These are phyloP conservation scores for Zosterops borbonicus DNA, from an alignment of 2,113 vertebrate genomes.

Conservation along the genomic window DNA sequence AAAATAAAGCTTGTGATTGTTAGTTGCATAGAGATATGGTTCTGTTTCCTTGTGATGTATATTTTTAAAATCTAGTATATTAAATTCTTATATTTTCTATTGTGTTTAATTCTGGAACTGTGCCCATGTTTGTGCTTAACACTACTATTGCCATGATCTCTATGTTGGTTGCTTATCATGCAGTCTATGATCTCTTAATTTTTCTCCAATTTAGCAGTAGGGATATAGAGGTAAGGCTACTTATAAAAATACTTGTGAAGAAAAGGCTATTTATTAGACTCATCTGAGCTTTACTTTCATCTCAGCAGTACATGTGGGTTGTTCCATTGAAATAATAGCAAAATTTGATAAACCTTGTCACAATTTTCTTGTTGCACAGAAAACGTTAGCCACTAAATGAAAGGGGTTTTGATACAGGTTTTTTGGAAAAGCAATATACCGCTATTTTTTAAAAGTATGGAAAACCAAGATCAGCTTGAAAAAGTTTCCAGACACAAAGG, in stretches of 20 bases:
- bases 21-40: neutral
- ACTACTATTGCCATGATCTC: neutral
- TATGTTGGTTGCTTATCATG: neutral
- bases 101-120: neutral
- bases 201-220: neutral
- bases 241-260: neutral
- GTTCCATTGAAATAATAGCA: neutral
- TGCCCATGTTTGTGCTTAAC: neutral
- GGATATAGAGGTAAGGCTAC: neutral
- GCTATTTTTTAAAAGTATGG: neutral
- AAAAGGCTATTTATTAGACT: neutral
- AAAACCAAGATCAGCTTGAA: neutral
- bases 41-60: neutral
- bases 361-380: neutral
- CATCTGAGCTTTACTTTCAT: neutral
- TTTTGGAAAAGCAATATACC: neutral
- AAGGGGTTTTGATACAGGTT: neutral
- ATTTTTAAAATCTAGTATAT: neutral
- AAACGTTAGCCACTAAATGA: neutral
- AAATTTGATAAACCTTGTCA: neutral
- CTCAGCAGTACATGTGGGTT: neutral
- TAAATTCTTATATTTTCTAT: neutral
- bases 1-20: neutral
- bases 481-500: neutral
- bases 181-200: neutral